Conservation (phyloP, 2,113 vertebrate genomes). For the Chionodraco myersi region DNA sequence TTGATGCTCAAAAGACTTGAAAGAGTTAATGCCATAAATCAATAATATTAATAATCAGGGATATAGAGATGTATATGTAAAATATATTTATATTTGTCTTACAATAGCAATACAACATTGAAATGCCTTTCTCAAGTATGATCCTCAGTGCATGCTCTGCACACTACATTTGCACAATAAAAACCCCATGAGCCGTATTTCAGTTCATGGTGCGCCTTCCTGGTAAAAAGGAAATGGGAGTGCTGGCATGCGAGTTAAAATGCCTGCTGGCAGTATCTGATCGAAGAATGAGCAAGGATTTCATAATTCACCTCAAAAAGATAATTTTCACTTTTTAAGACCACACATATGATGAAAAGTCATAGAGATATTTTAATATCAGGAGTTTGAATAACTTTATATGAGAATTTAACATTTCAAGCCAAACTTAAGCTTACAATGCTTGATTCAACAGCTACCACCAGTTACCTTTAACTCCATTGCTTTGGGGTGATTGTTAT, state of each 20-base stretch:
- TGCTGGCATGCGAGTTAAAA: conserved; percentile 27
- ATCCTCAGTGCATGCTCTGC: conserved; percentile 32
- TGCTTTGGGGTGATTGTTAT: neutral
- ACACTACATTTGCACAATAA: conserved; percentile 54
- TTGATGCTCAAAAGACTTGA: conserved; percentile 26
- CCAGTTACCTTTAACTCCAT: neutral
- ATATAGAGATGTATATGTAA: conserved; percentile 16
- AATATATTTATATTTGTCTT: conserved; percentile 6
- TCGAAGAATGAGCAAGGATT: neutral
- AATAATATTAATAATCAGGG: conserved; percentile 47
- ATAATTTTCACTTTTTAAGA: neutral
- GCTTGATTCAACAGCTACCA: neutral
- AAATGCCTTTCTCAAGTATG: conserved; percentile 16
- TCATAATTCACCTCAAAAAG: neutral
- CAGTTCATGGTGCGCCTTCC: conserved; percentile 10
- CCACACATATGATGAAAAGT: neutral
- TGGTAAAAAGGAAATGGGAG: conserved; percentile 39
- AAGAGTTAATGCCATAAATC: conserved; percentile 27
- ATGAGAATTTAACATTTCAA: neutral
- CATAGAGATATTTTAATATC: too few species aligned
- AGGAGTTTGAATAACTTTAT: neutral
- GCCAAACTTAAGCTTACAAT: neutral
- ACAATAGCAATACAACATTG: neutral
- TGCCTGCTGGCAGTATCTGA: neutral
- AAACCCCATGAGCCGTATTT: conserved; percentile 12